phyloP scores from a whole-genome alignment of 2,888 invertebrate species.

The Yponomeuta plumbellus region DNA sequence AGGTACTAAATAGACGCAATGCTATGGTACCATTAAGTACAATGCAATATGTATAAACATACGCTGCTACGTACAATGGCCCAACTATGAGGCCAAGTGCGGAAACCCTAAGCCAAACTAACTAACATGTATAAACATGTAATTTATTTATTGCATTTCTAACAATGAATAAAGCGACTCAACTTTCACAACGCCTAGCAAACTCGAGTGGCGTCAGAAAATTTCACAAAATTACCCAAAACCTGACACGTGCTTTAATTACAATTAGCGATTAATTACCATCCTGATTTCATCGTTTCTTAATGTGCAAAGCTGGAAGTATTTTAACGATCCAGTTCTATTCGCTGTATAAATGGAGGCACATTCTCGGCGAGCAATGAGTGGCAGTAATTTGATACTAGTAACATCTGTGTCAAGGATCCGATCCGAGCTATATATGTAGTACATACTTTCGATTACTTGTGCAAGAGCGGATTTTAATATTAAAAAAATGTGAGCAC shows the following conservation, averaged over 20 bases:
- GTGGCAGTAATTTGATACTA: neutral
- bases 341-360: neutral
- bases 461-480: neutral
- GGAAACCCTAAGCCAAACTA: no score
- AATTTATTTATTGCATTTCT: no score
- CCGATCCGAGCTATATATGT: neutral
- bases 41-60: no score
- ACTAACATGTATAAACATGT: no score
- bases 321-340: conserved; percentile 2
- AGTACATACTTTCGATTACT: neutral
- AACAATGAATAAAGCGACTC: no score
- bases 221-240: neutral
- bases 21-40: no score
- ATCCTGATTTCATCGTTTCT: neutral
- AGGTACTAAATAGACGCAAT: no score
- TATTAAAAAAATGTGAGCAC: neutral
- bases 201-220: neutral
- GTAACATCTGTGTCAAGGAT: neutral
- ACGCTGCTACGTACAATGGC: no score
- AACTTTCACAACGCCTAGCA: neutral
- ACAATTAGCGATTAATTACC: conserved; percentile 1
- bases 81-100: no score
- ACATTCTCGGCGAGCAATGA: neutral
- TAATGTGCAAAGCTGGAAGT: neutral
- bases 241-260: neutral